These are phyloP conservation scores for Caenorhabditis imperialis DNA, from an alignment of 2,888 invertebrate species.

Conservation along the genomic window DNA sequence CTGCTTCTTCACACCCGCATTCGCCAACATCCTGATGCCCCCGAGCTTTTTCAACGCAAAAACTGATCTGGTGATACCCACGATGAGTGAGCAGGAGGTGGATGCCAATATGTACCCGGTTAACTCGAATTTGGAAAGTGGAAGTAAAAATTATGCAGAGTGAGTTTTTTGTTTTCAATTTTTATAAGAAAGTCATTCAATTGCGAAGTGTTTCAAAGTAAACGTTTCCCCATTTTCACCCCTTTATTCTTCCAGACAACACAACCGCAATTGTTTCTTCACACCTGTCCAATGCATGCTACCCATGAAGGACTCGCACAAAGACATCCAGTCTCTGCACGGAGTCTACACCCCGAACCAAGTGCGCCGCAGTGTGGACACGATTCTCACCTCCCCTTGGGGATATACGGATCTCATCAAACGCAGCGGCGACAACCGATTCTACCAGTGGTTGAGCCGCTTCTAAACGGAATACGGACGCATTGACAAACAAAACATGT, in stretches of 20 bases:
- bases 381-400: conserved; percentile 45
- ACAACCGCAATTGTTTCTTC: conserved; percentile 55
- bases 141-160: conserved; percentile 14
- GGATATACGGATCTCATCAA: conserved; percentile 52
- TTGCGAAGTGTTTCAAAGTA: background rate
- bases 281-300: conserved; percentile 57
- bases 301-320: conserved; percentile 40
- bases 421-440: conserved; percentile 31
- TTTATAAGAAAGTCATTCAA: conserved; percentile 2
- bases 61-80: conserved; percentile 1
- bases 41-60: conserved; percentile 30
- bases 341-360: conserved; percentile 48
- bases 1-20: background rate
- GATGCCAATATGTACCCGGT: background rate
- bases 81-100: background rate
- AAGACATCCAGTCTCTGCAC: conserved; percentile 48
- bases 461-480: conserved; percentile 4
- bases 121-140: background rate
- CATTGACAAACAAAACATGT: too few species aligned
- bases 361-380: conserved; percentile 40
- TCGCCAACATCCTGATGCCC: conserved; percentile 47
- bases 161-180: conserved; percentile 7
- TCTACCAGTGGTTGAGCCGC: conserved; percentile 47
- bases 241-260: conserved; percentile 28
- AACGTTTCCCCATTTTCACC: too few species aligned